Conservation (phyloP, 2,797 vertebrate species). For the Crenichthys baileyi region DNA sequence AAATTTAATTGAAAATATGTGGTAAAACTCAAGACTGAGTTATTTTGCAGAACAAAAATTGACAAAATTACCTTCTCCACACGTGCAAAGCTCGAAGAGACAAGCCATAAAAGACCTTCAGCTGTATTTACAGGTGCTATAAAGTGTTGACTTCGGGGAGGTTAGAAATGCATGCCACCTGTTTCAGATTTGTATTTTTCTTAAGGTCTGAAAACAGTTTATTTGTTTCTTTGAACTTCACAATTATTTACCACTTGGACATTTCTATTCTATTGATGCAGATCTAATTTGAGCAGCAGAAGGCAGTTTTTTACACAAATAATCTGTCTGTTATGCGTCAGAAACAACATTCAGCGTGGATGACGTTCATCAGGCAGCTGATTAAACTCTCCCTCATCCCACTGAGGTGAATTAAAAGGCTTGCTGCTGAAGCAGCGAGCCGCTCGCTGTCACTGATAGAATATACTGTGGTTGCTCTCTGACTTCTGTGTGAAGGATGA, state of each 20-base stretch:
- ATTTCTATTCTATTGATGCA: constrained; percentile 27
- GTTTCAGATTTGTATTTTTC: neutral
- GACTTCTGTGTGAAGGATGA: constrained; percentile 62
- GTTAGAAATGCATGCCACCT: neutral
- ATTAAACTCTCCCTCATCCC: constrained; percentile 52
- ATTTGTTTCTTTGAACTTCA: too few relatives aligned
- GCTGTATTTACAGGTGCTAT: too few relatives aligned
- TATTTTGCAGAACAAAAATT: too few relatives aligned
- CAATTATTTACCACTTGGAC: neutral
- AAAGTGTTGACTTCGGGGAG: neutral
- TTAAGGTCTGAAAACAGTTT: neutral
- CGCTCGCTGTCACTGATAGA: constrained; percentile 28
- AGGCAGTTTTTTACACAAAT: constrained; percentile 53
- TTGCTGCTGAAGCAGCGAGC: constrained; percentile 46
- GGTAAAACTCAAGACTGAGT: too few relatives aligned
- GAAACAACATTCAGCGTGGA: constrained; percentile 45
- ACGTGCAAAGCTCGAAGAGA: too few relatives aligned
- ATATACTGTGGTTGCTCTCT: constrained; percentile 45
- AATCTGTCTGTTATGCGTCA: constrained; percentile 41
- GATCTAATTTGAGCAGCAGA: constrained; percentile 46
- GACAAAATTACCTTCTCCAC: too few relatives aligned
- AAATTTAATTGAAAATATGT: too few relatives aligned
- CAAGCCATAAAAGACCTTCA: too few relatives aligned
- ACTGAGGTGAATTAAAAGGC: constrained; percentile 54
- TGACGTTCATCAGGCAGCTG: constrained; percentile 40